A percentile compares a stretch with the other conserved stretches of the same genome.
phyloP scores from a whole-genome alignment of 2,888 invertebrate genomes.

The Meteorus colon region DNA sequence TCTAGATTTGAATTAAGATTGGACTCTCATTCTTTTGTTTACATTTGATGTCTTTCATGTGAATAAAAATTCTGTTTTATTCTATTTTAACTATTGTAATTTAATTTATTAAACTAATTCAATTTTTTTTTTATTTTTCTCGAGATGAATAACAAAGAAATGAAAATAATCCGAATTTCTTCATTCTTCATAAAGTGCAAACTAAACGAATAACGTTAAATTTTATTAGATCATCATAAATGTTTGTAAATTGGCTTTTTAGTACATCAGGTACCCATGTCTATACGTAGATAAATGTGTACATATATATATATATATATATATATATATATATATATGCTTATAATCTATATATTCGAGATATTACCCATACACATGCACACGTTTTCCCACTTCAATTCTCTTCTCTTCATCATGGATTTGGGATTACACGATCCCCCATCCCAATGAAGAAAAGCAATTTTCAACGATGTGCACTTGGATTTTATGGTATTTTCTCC shows the following conservation, averaged over 20 bases:
- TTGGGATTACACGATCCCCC: constrained; percentile 18
- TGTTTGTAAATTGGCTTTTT: constrained; percentile 2
- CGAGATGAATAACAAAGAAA: too few species aligned
- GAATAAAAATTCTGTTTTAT: too few species aligned
- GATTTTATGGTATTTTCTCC: constrained; percentile 33
- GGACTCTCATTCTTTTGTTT: too few species aligned
- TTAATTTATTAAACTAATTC: too few species aligned
- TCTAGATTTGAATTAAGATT: too few species aligned
- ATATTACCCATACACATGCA: background rate
- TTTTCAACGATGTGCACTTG: constrained; percentile 28
- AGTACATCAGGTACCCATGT: background rate
- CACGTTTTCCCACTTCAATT: constrained; percentile 9
- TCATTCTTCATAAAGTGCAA: background rate
- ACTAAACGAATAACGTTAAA: background rate
- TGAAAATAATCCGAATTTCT: background rate
- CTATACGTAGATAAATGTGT: too few species aligned
- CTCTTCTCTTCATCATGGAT: constrained; percentile 11
- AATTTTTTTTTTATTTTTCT: too few species aligned
- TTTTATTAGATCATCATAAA: background rate
- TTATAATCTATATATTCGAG: background rate
- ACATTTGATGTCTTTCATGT: too few species aligned
- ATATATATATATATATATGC: background rate
- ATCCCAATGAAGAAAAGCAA: constrained; percentile 33
- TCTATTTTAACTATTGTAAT: too few species aligned
- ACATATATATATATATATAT: too few species aligned